Conservation (phyloP, 2,797 vertebrate genomes). For the Thunnus albacares region DNA sequence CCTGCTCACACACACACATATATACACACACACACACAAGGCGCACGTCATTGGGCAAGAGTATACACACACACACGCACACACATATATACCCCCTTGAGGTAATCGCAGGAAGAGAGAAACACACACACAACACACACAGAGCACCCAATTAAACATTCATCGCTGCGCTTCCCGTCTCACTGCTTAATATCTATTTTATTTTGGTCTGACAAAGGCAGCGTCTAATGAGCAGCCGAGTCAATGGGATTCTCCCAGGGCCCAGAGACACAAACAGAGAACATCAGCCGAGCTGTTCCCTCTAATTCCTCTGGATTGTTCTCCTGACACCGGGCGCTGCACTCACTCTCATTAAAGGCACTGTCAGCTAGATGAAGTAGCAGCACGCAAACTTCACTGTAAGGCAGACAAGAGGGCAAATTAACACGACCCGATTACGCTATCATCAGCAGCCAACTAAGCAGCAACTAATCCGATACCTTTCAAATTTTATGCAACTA, state of each 20-base stretch:
- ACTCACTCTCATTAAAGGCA: constrained; percentile 76
- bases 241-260: constrained; percentile 74
- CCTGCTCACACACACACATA: constrained; percentile 26
- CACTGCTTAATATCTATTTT: constrained; percentile 82
- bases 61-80: constrained; percentile 45
- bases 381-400: constrained; percentile 59
- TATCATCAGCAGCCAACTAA: constrained; percentile 56
- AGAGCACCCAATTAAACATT: constrained; percentile 83
- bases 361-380: constrained; percentile 70
- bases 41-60: constrained; percentile 26
- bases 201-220: constrained; percentile 79
- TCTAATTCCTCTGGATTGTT: constrained; percentile 79
- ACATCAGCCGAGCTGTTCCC: constrained; percentile 69
- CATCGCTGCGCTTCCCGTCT: constrained; percentile 70
- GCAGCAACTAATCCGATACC: constrained; percentile 55
- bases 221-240: constrained; percentile 82
- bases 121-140: constrained; percentile 58
- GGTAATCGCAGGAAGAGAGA: constrained; percentile 56
- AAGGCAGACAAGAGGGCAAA: constrained; percentile 58
- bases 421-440: constrained; percentile 48
- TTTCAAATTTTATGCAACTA: constrained; percentile 52
- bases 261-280: constrained; percentile 75
- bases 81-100: constrained; percentile 43
- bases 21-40: background rate
- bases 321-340: constrained; percentile 72